Evolutionary conservation across 2,888 invertebrate species (phyloP).

Genomic region (Ochropacha duplaris): DNA sequence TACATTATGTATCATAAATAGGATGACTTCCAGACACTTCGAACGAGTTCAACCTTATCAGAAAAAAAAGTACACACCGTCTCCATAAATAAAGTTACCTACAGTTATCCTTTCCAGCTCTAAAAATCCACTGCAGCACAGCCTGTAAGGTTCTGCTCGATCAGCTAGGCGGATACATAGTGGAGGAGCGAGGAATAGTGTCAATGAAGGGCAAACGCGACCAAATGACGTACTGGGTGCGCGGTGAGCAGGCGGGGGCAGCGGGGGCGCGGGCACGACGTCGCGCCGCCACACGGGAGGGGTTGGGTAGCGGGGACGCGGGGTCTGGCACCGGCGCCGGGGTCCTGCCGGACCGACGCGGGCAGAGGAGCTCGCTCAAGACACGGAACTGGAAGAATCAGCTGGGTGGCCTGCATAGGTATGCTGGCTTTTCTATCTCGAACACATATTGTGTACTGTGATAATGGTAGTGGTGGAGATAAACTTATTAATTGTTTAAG

Average conservation of each 20-base stretch:
- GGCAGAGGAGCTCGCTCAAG: conserved; percentile 85
- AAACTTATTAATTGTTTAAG: too few relatives aligned
- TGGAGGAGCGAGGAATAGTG: conserved; percentile 89
- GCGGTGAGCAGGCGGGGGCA: conserved; percentile 87
- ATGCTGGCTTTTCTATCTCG: neutral
- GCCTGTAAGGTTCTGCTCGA: conserved; percentile 87
- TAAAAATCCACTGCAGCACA: conserved; percentile 92
- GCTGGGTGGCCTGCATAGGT: conserved; percentile 76
- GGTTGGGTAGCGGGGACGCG: conserved; percentile 70
- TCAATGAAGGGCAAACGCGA: conserved; percentile 94
- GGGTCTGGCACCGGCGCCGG: conserved; percentile 61
- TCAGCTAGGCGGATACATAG: conserved; percentile 89
- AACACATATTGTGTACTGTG: neutral
- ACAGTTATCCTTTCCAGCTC: conserved; percentile 78
- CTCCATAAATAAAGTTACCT: too few relatives aligned
- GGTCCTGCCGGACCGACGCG: conserved; percentile 54
- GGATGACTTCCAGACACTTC: too few relatives aligned
- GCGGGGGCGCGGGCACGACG: conserved; percentile 79
- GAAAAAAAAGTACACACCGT: too few relatives aligned
- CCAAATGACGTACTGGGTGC: conserved; percentile 91
- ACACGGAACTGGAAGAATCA: conserved; percentile 83
- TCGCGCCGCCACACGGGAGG: conserved; percentile 85
- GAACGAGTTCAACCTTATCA: too few relatives aligned
- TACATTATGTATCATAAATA: too few relatives aligned
- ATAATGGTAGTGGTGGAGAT: too few relatives aligned